Evolutionary conservation across 2,888 invertebrate species (phyloP).

Genomic region (Belgica antarctica): DNA sequence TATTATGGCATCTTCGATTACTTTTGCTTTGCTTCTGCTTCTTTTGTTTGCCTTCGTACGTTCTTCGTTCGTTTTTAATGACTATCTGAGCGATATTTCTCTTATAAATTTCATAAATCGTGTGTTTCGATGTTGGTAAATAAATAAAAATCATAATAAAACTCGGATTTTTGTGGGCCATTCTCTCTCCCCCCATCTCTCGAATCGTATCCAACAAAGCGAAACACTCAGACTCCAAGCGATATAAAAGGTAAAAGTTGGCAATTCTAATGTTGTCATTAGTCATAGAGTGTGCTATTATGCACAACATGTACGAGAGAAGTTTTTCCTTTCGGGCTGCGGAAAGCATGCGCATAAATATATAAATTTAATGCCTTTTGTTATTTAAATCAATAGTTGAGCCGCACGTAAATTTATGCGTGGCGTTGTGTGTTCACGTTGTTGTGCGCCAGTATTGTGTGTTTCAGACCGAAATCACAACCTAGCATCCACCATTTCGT

Average conservation of each 20-base stretch:
- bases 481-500: not conserved
- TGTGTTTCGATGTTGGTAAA: slow-evolving; percentile 4
- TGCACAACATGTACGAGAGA: slow-evolving; percentile 36
- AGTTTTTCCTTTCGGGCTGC: too few species aligned
- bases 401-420: slow-evolving; percentile 31
- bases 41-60: slow-evolving; percentile 17
- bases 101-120: slow-evolving; percentile 22
- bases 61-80: slow-evolving; percentile 31
- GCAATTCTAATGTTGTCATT: slow-evolving; percentile 22
- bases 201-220: too few species aligned
- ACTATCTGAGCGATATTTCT: slow-evolving; percentile 36
- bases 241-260: slow-evolving; percentile 30
- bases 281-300: slow-evolving; percentile 33
- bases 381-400: slow-evolving; percentile 42
- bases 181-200: too few species aligned
- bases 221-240: not conserved
- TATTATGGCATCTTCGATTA: slow-evolving; percentile 43
- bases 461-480: not conserved
- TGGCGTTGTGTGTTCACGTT: not conserved
- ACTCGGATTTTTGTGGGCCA: not conserved
- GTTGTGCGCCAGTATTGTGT: not conserved
- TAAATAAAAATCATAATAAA: slow-evolving; percentile 20
- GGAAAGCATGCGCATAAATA: slow-evolving; percentile 43
- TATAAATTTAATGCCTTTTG: slow-evolving; percentile 41
- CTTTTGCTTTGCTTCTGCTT: slow-evolving; percentile 37